Evolutionary conservation across 2,888 invertebrate genomes (phyloP), one percentile per base, ranked within the genome.

Genomic region (Philereme vetulata): DNA sequence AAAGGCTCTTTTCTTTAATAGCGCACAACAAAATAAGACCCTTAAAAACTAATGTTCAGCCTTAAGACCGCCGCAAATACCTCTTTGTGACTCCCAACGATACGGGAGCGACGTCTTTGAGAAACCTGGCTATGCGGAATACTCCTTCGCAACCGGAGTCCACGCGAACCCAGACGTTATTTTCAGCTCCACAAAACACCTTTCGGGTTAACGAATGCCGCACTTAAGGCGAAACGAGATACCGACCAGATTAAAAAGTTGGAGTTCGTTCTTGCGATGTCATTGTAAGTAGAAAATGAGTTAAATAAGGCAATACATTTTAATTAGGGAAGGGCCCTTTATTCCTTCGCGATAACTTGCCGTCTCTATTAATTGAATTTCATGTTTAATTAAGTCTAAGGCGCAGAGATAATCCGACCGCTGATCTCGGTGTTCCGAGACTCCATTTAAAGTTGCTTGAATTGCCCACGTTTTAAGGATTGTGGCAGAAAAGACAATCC

Each of bases 241-340:
- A 78, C 77, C 77, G 74, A 74, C 77, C 81, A 92, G 91, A 92
- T 92, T 92, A 92, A 92, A 91, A 92, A 92, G 90, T 91, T 91
- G 84, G 86, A 90, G 85, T 82, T 71, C 86, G 87, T 88, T 88
- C 88, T 85, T 86, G 85, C 88, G 85, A 84, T 87, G 88, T 90
- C 90, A 90, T 88, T 90, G 90, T 90, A 86, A 90, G 89, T 90
- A 85, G 90, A 90, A 91, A 92, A 92, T 91, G 90, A 92, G 91
- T 92, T 90, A 90, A 92, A 92, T 90, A 92, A 91, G 87, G 91
- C 91, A 92, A 92, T 92, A 92, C 90, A 91, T 92, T 92, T 92
- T 92, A 92, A 92, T 92, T 90, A 92, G 90, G 66, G 87, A 87
- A 86, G 88, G 90, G 87, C 83, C 89, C 88, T 90, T 90, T 90